Evolutionary conservation across 1,140 invertebrate genomes (phyloP).

Genomic region (Drosophila bifasciata): DNA sequence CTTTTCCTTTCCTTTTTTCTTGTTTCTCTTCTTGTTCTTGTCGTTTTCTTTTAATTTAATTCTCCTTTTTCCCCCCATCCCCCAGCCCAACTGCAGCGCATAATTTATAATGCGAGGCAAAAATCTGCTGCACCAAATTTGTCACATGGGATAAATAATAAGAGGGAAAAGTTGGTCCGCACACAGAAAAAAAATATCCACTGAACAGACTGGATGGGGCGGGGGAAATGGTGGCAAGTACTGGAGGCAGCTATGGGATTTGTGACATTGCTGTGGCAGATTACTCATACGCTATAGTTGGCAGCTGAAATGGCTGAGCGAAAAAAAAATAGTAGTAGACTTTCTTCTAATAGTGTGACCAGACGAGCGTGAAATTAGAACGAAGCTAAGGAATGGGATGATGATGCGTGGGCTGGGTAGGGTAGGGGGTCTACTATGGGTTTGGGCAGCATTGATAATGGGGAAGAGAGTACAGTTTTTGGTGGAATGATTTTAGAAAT

Average conservation of each 20-base stretch:
- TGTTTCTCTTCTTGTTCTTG: neutral
- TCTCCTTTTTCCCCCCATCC: constrained; percentile 14
- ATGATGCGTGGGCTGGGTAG: constrained; percentile 22
- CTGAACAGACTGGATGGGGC: constrained; percentile 3
- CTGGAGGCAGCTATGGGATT: constrained; percentile 38
- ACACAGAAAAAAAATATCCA: constrained; percentile 39
- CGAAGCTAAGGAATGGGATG: constrained; percentile 41
- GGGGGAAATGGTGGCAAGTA: neutral
- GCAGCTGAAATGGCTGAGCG: constrained; percentile 20
- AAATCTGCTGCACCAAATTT: constrained; percentile 78
- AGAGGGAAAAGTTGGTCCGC: constrained; percentile 58
- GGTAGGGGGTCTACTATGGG: constrained; percentile 6
- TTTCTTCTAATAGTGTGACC: constrained; percentile 44
- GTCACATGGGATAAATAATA: constrained; percentile 83
- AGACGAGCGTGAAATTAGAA: constrained; percentile 69
- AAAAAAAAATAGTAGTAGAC: constrained; percentile 16
- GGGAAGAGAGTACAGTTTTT: neutral
- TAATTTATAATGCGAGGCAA: constrained; percentile 71
- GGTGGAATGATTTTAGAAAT: too few relatives aligned
- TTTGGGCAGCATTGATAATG: neutral
- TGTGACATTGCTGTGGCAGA: constrained; percentile 40
- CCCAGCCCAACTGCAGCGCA: constrained; percentile 43
- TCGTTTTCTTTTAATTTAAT: constrained; percentile 24
- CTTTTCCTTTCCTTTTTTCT: constrained; percentile 2
- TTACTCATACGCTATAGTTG: constrained; percentile 65